A percentile compares a stretch with the other conserved stretches of the same genome.
phyloP scores from a whole-genome alignment of 2,888 invertebrate species.

The Amphipoea oculea region DNA sequence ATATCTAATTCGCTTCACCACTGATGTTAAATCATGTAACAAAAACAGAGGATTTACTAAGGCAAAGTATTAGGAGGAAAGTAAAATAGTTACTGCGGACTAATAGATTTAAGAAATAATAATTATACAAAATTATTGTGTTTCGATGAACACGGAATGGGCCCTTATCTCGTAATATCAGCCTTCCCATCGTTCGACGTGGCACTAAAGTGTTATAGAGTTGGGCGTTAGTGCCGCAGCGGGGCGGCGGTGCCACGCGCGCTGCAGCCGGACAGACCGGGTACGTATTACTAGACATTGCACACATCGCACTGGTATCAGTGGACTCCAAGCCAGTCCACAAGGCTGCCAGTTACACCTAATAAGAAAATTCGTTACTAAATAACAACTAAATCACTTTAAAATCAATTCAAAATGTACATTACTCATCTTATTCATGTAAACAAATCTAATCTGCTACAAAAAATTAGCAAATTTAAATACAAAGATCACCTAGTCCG shows the following conservation, averaged over 20 bases:
- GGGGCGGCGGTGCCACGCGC: conserved; percentile 20
- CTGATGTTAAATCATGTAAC: conserved; percentile 86
- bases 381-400: conserved; percentile 91
- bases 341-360: conserved; percentile 86
- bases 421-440: conserved; percentile 88
- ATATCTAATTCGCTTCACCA: conserved; percentile 89
- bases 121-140: conserved; percentile 85
- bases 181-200: conserved; percentile 82
- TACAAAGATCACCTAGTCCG: conserved; percentile 89
- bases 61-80: conserved; percentile 87
- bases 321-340: conserved; percentile 81
- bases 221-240: conserved; percentile 61
- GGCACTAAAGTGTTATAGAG: conserved; percentile 71
- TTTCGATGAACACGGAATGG: conserved; percentile 86
- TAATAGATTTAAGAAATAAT: conserved; percentile 81
- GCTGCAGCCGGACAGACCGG: conserved; percentile 47
- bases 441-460: conserved; percentile 90
- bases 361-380: conserved; percentile 89
- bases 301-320: conserved; percentile 88
- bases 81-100: conserved; percentile 82
- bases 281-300: conserved; percentile 83
- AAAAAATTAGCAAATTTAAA: conserved; percentile 90
- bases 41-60: conserved; percentile 84
- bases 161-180: conserved; percentile 82
- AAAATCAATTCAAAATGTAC: conserved; percentile 90